Percentiles rank a stretch among this genome's conserved stretches.
Evolutionary conservation across 2,113 vertebrate genomes (phyloP).

Genomic region (Saguinus imperator): DNA sequence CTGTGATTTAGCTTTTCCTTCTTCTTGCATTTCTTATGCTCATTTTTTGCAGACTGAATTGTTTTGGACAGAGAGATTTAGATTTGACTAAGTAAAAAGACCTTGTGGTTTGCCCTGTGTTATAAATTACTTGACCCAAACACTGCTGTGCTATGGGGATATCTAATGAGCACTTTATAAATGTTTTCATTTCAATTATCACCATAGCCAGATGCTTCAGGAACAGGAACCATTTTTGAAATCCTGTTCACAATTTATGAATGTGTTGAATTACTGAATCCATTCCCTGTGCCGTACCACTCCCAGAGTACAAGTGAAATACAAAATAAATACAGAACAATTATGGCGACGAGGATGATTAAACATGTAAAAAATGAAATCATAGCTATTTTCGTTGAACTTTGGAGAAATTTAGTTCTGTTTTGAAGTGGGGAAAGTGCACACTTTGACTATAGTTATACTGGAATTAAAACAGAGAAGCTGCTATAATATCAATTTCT

Average conservation of each 20-base stretch:
- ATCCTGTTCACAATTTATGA: constrained; percentile 17
- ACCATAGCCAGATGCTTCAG: not conserved
- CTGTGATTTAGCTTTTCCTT: not conserved
- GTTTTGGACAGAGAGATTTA: constrained; percentile 11
- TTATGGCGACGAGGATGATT: not conserved
- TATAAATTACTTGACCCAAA: not conserved
- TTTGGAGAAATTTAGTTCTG: constrained; percentile 23
- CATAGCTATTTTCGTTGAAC: not conserved
- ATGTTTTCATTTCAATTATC: not conserved
- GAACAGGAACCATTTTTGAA: not conserved
- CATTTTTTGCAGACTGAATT: not conserved
- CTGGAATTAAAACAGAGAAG: not conserved
- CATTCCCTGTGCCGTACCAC: not conserved
- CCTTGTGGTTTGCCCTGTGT: not conserved
- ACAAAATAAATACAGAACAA: constrained; percentile 10
- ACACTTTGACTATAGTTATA: not conserved
- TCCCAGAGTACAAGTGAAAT: not conserved
- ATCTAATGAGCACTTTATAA: not conserved
- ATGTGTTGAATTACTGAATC: not conserved
- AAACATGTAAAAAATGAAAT: constrained; percentile 39
- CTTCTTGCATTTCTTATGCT: not conserved
- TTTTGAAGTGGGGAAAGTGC: not conserved
- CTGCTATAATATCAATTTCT: not conserved
- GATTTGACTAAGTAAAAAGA: not conserved
- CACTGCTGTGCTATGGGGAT: not conserved